phyloP scores from a whole-genome alignment of 1,140 invertebrate species.

The Diploscapter pachys region DNA sequence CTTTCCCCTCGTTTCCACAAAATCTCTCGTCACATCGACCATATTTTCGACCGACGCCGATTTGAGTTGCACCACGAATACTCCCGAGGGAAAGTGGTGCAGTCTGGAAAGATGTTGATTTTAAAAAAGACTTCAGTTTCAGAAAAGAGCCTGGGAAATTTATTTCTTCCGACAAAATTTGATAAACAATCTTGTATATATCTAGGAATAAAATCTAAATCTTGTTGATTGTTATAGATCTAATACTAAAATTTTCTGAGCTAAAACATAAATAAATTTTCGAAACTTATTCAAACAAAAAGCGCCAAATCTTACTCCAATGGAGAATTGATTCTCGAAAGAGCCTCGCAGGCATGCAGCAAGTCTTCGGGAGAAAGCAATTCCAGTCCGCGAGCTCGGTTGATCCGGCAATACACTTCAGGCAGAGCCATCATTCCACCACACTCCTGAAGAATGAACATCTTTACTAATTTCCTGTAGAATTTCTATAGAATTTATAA shows the following conservation, averaged over 20 bases:
- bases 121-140: background rate
- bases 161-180: no score
- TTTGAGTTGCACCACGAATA: constrained; percentile 60
- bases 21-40: constrained; percentile 54
- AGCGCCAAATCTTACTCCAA: constrained; percentile 51
- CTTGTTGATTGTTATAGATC: no score
- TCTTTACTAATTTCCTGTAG: background rate
- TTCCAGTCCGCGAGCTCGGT: constrained; percentile 68
- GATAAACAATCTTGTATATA: no score
- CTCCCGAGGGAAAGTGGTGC: constrained; percentile 61
- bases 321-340: constrained; percentile 59
- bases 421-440: constrained; percentile 88
- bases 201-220: no score
- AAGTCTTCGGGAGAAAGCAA: constrained; percentile 64
- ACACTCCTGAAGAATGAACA: constrained; percentile 46
- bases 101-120: constrained; percentile 47
- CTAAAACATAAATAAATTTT: constrained; percentile 16
- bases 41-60: constrained; percentile 60
- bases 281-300: background rate
- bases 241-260: no score
- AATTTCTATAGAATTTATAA: no score
- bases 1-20: constrained; percentile 57
- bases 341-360: constrained; percentile 62
- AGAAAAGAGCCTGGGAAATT: background rate
- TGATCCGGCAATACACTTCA: constrained; percentile 93